These are phyloP conservation scores for Vesta saturnalis DNA, from an alignment of 2,888 invertebrate genomes.

Conservation along the genomic window DNA sequence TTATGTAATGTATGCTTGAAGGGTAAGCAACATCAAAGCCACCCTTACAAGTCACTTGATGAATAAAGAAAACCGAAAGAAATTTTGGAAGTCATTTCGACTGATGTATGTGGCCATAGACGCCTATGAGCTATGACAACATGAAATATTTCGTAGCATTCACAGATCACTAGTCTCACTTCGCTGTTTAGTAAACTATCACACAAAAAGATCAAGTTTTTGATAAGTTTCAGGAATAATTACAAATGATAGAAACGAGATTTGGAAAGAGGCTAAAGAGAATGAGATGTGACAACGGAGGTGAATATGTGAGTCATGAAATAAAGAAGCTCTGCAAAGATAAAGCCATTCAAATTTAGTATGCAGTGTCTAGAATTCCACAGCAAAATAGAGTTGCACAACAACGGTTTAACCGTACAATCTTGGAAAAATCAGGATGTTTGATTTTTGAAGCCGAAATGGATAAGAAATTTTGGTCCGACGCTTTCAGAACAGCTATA, in stretches of 20 bases:
- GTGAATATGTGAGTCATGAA: conserved; percentile 19
- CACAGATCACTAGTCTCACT: background rate
- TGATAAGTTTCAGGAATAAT: background rate
- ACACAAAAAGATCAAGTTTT: background rate
- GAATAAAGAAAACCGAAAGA: background rate
- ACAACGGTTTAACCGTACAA: conserved; percentile 20
- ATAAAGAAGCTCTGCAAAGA: conserved; percentile 28
- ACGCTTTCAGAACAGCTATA: conserved; percentile 5
- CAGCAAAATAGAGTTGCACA: conserved; percentile 29
- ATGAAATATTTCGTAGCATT: background rate
- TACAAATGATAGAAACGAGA: background rate
- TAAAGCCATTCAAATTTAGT: conserved; percentile 30
- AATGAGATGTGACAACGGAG: conserved; percentile 28
- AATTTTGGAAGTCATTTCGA: background rate
- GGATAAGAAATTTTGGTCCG: conserved; percentile 2
- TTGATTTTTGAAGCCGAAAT: background rate
- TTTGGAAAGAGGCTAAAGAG: background rate
- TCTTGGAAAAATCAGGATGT: conserved; percentile 18
- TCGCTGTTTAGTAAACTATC: background rate
- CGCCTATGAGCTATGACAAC: background rate
- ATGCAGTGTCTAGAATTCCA: conserved; percentile 23
- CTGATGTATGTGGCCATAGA: background rate
- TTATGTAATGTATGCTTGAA: background rate
- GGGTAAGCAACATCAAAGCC: background rate
- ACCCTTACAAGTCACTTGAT: background rate